Evolutionary conservation across 2,797 vertebrate genomes (phyloP), one percentile per base, ranked within the genome.

Genomic region (Carcharodon carcharias): DNA sequence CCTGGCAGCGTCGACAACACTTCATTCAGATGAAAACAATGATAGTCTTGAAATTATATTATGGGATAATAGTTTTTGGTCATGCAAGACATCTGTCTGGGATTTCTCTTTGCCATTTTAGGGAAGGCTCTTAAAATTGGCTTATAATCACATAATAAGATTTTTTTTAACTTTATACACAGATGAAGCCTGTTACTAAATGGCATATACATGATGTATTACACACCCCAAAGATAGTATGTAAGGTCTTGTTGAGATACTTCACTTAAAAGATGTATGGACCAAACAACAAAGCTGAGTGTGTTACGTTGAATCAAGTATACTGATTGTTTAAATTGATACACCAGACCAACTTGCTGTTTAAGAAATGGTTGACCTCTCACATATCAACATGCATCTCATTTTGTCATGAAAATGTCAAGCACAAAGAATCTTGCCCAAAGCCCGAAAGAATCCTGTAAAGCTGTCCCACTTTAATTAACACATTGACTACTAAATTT

Each of bases 31-130:
- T 35, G 21, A 61, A 91, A 91, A 91, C 31, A 91, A 91, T 61
- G 88, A 91, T 91, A 56, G 88, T 61, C 88, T 91, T 91, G 88
- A 91, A n/a, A 91, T 61, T 91, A 61, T 16, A 61, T n/a, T 91
- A 28, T 61, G 88, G 88, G 56, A 91, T 91, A 91, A 31, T 61
- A n/a, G 88, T 91, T 91, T 91, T 18, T 91, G 56, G 88, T 61
- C 35, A 61, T 61, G 88, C 56, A 61, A 91, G 56, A 91, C 88
- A 91, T 91, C 56, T 91, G 88, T 91, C 56, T n/a, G 35, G 88
- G 16, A 61, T 35, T 91, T 56, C 31, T 18, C 28, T 91, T 91
- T 35, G 0, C 56, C 12, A n/a, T 89, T 89, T 89, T 31, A 56
- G 87, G 56, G 28, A 89, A 89, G 11, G 26, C 11, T n/a, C 61